A percentile compares a stretch with the other conserved stretches of the same genome.
Evolutionary conservation across 2,113 vertebrate genomes (phyloP).

Genomic region (Pipra filicauda): DNA sequence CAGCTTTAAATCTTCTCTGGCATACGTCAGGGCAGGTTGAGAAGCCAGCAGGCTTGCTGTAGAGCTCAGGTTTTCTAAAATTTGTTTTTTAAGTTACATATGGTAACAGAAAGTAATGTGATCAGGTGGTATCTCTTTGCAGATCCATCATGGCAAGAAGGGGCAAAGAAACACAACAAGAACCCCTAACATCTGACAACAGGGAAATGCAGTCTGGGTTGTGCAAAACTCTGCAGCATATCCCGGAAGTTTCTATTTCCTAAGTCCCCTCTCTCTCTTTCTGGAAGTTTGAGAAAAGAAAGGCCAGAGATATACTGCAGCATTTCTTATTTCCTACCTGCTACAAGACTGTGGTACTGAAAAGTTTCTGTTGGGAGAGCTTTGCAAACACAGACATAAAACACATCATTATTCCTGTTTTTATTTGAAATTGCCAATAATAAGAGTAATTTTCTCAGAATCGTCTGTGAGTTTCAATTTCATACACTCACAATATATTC

Average conservation of each 20-base stretch:
- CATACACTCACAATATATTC: constrained; percentile 29
- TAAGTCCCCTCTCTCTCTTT: not conserved
- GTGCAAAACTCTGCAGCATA: not conserved
- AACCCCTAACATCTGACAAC: not conserved
- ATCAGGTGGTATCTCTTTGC: not conserved
- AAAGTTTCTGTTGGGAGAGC: not conserved
- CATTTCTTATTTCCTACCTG: not conserved
- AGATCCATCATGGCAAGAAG: not conserved
- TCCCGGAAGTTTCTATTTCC: not conserved
- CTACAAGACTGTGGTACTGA: not conserved
- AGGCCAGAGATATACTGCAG: not conserved
- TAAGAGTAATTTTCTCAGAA: not conserved
- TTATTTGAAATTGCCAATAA: constrained; percentile 33
- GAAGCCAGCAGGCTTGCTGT: constrained; percentile 24
- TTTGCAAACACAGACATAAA: constrained; percentile 29
- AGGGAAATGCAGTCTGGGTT: not conserved
- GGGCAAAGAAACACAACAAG: not conserved
- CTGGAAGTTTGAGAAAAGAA: not conserved
- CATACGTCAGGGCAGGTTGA: constrained; percentile 42
- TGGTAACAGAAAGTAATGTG: constrained; percentile 7
- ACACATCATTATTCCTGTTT: not conserved
- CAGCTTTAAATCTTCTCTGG: constrained; percentile 48
- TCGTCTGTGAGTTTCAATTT: not conserved
- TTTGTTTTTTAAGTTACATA: constrained; percentile 7
- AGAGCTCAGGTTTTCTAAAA: constrained; percentile 12